These are phyloP conservation scores for Volucella inanis DNA, from an alignment of 2,888 invertebrate genomes.

Conservation along the genomic window DNA sequence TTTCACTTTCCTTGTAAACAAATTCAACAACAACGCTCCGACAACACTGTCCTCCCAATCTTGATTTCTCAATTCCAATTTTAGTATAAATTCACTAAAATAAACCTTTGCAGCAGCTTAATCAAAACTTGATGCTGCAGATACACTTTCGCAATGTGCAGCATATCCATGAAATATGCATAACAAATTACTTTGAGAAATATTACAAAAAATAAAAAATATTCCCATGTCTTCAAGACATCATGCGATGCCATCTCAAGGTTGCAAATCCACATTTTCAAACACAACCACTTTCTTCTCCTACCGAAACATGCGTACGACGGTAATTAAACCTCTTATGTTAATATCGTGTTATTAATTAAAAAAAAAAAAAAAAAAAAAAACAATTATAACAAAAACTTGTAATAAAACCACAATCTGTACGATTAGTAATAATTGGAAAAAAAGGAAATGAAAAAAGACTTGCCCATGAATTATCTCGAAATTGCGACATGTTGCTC, in stretches of 20 bases:
- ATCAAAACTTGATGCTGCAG: too few relatives aligned
- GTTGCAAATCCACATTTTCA: constrained; percentile 30
- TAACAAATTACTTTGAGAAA: not conserved
- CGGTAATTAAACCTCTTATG: constrained; percentile 45
- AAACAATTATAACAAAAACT: not conserved
- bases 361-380: constrained; percentile 12
- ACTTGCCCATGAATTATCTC: constrained; percentile 82
- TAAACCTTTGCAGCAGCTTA: too few relatives aligned
- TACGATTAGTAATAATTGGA: constrained; percentile 7
- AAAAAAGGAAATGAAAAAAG: constrained; percentile 19
- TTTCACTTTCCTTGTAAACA: too few relatives aligned
- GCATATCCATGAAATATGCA: not conserved
- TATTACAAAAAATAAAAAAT: not conserved
- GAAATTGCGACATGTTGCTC: constrained; percentile 81
- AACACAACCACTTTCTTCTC: constrained; percentile 48
- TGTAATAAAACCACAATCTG: constrained; percentile 1
- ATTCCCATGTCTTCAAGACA: not conserved
- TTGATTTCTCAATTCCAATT: too few relatives aligned
- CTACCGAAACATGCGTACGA: constrained; percentile 17
- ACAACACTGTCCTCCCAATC: too few relatives aligned
- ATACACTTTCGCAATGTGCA: not conserved
- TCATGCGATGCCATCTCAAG: constrained; percentile 1
- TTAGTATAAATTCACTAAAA: too few relatives aligned
- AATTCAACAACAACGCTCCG: too few relatives aligned
- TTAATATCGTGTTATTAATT: constrained; percentile 48